These are phyloP conservation scores for Eustalomyia histrio DNA, from an alignment of 2,888 invertebrate genomes.

Conservation along the genomic window DNA sequence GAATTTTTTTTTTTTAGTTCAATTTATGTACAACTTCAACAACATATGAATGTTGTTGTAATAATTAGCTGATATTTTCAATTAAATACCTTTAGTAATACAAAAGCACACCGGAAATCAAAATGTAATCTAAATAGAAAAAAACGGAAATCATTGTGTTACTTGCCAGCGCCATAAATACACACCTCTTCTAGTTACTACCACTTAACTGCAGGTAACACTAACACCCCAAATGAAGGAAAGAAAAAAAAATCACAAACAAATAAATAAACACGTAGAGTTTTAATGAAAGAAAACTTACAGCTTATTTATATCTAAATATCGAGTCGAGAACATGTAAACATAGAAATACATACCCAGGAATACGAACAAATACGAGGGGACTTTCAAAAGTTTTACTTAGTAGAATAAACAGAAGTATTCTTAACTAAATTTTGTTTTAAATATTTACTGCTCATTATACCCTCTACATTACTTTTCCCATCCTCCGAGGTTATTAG, in stretches of 20 bases:
- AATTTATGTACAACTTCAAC: no score
- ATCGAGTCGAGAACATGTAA: not conserved
- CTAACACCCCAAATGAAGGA: not conserved
- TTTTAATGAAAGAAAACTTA: conserved; percentile 41
- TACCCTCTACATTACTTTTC: no score
- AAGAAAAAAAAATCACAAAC: not conserved
- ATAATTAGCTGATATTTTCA: not conserved
- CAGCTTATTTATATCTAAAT: conserved; percentile 48
- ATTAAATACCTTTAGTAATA: not conserved
- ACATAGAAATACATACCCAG: conserved; percentile 16
- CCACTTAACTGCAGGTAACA: not conserved
- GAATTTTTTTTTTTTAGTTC: no score
- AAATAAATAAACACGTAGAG: conserved; percentile 20
- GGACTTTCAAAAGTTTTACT: no score
- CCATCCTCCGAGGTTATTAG: no score
- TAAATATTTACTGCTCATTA: no score
- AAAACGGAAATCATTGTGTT: conserved; percentile 51
- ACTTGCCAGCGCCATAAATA: conserved; percentile 38
- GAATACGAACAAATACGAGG: conserved; percentile 14
- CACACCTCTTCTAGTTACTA: conserved; percentile 17
- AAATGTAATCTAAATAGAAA: conserved; percentile 11
- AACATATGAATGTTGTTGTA: not conserved
- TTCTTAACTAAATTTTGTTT: no score
- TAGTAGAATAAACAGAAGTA: no score
- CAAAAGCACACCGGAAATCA: not conserved